Percentiles rank a stretch among this genome's conserved stretches.
phyloP scores from a whole-genome alignment of 2,113 vertebrate genomes.

The Oryzias celebensis region DNA sequence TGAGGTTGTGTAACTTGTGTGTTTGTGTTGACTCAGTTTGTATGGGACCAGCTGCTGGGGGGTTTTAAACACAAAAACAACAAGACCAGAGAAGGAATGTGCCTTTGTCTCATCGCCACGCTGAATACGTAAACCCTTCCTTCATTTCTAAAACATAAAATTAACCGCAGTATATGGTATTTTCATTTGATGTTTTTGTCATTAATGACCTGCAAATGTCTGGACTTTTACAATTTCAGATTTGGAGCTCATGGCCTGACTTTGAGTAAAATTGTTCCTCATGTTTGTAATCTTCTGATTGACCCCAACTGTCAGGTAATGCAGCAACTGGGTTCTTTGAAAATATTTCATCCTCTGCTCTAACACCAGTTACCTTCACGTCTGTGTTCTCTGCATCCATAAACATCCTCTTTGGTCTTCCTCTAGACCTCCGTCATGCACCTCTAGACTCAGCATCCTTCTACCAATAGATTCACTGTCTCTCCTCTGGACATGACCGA shows the following conservation, averaged over 20 bases:
- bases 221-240: conserved; percentile 68
- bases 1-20: too few relatives aligned
- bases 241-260: conserved; percentile 96
- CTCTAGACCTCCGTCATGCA: too few relatives aligned
- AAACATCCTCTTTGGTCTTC: too few relatives aligned
- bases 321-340: too few relatives aligned
- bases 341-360: too few relatives aligned
- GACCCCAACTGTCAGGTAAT: conserved; percentile 97
- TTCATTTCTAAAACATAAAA: background rate
- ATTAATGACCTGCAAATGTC: too few relatives aligned
- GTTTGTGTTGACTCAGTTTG: conserved; percentile 78
- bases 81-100: conserved; percentile 95
- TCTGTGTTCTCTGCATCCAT: too few relatives aligned
- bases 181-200: background rate
- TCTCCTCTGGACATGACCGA: too few relatives aligned
- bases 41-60: conserved; percentile 96
- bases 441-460: too few relatives aligned
- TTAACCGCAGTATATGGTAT: background rate
- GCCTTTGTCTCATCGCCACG: conserved; percentile 95
- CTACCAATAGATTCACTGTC: too few relatives aligned
- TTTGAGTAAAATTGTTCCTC: conserved; percentile 97
- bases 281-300: conserved; percentile 97
- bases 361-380: too few relatives aligned
- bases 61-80: conserved; percentile 99
- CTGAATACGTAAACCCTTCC: conserved; percentile 84